A percentile compares a stretch with the other conserved stretches of the same genome.
Conservation (phyloP, 2,888 invertebrate species). For the Poecilus cupreus region DNA sequence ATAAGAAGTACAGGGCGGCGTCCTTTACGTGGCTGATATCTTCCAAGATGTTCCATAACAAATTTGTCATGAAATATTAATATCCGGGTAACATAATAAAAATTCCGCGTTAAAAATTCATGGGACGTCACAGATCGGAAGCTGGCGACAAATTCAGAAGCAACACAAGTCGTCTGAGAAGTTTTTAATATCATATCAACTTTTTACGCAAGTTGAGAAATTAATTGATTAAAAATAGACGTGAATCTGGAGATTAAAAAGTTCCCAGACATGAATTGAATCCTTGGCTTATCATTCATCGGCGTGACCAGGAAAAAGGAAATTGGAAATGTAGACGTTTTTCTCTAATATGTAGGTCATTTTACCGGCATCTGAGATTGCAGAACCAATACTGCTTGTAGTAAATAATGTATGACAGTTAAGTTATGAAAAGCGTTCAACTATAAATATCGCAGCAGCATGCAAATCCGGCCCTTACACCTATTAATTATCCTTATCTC, state of each 20-base stretch:
- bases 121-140: constrained; percentile 32
- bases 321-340: too few relatives aligned
- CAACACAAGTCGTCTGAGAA: neutral
- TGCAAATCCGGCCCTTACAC: constrained; percentile 18
- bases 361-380: too few relatives aligned
- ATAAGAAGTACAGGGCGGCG: neutral
- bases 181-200: constrained; percentile 31
- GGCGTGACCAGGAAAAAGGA: too few relatives aligned
- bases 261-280: constrained; percentile 23
- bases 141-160: constrained; percentile 36
- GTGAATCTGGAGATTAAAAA: constrained; percentile 20
- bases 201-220: constrained; percentile 22
- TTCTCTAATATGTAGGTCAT: too few relatives aligned
- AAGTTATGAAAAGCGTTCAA: neutral
- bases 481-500: constrained; percentile 48
- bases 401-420: neutral
- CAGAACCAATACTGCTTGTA: too few relatives aligned
- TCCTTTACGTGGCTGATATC: neutral
- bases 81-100: constrained; percentile 37
- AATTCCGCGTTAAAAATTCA: constrained; percentile 17
- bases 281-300: too few relatives aligned
- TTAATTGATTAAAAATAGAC: constrained; percentile 46
- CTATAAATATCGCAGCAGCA: constrained; percentile 27
- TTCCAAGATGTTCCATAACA: constrained; percentile 7
- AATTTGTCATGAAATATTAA: constrained; percentile 38